These are phyloP conservation scores for Amblyraja radiata DNA, from an alignment of 2,797 vertebrate genomes.

Conservation along the genomic window DNA sequence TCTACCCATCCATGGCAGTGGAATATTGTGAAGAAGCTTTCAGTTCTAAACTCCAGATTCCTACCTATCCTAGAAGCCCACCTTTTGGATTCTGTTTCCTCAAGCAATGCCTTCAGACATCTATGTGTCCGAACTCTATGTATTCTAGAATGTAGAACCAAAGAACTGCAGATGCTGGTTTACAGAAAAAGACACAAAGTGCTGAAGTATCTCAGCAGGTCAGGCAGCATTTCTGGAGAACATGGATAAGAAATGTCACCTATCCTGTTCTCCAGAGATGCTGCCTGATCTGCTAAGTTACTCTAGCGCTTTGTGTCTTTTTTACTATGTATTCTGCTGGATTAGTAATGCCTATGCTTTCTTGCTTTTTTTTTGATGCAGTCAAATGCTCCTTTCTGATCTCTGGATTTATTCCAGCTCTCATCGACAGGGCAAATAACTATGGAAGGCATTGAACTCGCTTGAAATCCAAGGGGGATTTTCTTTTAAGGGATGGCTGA, in stretches of 20 bases:
- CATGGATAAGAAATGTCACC: no score
- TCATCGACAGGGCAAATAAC: background rate
- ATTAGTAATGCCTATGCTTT: background rate
- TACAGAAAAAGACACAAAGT: no score
- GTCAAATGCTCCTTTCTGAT: background rate
- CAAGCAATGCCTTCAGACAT: background rate
- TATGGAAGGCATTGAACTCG: background rate
- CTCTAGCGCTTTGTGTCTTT: no score
- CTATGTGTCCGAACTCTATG: background rate
- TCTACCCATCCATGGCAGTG: no score
- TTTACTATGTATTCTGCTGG: no score
- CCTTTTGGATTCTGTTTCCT: background rate
- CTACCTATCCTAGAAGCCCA: background rate
- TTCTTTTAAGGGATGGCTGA: background rate
- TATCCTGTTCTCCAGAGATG: no score
- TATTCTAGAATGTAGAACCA: no score
- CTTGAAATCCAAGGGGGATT: background rate
- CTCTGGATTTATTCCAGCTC: background rate
- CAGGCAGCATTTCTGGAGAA: no score
- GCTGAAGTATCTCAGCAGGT: no score
- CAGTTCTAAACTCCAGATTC: background rate
- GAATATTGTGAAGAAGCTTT: background rate
- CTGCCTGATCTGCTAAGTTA: no score
- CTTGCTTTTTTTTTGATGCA: background rate
- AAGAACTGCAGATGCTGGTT: no score